Conservation (phyloP, 2,888 invertebrate species). For the Psylliodes chrysocephalus region DNA sequence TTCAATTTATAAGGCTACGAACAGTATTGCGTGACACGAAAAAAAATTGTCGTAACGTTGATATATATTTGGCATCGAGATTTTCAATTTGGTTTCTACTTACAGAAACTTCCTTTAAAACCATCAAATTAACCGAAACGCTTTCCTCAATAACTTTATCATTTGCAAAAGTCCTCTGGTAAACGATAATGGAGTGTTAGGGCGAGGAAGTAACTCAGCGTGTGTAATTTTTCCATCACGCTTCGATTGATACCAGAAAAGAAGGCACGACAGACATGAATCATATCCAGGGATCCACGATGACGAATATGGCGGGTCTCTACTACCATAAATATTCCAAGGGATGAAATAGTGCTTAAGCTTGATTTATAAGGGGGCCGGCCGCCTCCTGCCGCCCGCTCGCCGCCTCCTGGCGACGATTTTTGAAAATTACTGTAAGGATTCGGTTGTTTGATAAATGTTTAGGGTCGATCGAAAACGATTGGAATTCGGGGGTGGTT, state of each 20-base stretch:
- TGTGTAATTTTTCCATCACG: slow-evolving; percentile 26
- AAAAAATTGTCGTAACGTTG: too few relatives aligned
- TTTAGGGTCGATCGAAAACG: slow-evolving; percentile 8
- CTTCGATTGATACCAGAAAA: slow-evolving; percentile 31
- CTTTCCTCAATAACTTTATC: too few relatives aligned
- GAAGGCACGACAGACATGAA: slow-evolving; percentile 43
- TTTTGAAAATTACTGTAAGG: slow-evolving; percentile 46
- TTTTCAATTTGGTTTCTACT: too few relatives aligned
- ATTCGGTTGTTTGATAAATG: slow-evolving; percentile 34
- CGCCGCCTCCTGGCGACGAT: slow-evolving; percentile 37
- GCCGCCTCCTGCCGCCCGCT: slow-evolving; percentile 7
- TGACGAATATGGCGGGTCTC: slow-evolving; percentile 46
- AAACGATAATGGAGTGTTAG: not conserved
- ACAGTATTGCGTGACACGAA: too few relatives aligned
- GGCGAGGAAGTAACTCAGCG: not conserved
- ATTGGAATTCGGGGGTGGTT: slow-evolving; percentile 6
- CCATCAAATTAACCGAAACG: too few relatives aligned
- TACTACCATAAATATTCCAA: slow-evolving; percentile 48
- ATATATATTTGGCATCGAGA: too few relatives aligned
- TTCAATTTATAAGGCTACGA: too few relatives aligned
- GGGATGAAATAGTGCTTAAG: slow-evolving; percentile 52
- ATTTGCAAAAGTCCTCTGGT: not conserved
- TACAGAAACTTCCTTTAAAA: too few relatives aligned
- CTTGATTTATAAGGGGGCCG: slow-evolving; percentile 47
- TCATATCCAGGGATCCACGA: slow-evolving; percentile 43